Conservation (phyloP, 2,113 vertebrate genomes). For the Pterocles gutturalis region DNA sequence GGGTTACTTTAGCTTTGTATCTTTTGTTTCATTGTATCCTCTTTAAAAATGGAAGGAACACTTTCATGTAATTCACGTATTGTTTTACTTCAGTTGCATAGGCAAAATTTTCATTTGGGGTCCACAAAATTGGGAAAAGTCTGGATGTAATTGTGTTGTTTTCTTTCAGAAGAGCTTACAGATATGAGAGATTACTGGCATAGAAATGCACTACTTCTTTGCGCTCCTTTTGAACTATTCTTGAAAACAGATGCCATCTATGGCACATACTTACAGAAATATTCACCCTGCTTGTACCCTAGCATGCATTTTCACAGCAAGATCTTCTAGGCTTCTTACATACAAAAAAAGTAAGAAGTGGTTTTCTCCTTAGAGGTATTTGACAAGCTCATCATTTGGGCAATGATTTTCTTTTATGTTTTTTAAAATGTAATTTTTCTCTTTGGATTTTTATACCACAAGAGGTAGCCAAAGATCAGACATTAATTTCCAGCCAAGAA, state of each 20-base stretch:
- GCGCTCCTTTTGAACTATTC: background rate
- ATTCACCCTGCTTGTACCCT: background rate
- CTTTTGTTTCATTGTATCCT: background rate
- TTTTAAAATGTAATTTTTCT: background rate
- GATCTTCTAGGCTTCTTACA: background rate
- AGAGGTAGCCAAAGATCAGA: slow-evolving; percentile 63
- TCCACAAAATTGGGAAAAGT: background rate
- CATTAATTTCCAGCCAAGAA: slow-evolving; percentile 43
- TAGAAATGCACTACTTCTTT: background rate
- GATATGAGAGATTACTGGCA: background rate
- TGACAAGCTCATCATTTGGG: background rate
- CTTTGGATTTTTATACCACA: slow-evolving; percentile 35
- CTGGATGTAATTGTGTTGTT: background rate
- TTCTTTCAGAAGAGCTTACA: background rate
- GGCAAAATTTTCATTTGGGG: background rate
- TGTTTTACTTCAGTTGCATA: background rate
- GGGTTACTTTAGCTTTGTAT: background rate
- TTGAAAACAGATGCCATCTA: background rate
- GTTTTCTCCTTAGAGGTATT: background rate
- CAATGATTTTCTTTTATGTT: background rate
- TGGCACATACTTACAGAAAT: background rate
- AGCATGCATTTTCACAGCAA: background rate
- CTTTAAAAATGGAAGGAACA: background rate
- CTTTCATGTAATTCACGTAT: background rate
- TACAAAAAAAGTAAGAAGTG: background rate